A percentile compares a stretch with the other conserved stretches of the same genome.
Conservation (phyloP, 2,797 vertebrate species). For the Manis javanica region DNA sequence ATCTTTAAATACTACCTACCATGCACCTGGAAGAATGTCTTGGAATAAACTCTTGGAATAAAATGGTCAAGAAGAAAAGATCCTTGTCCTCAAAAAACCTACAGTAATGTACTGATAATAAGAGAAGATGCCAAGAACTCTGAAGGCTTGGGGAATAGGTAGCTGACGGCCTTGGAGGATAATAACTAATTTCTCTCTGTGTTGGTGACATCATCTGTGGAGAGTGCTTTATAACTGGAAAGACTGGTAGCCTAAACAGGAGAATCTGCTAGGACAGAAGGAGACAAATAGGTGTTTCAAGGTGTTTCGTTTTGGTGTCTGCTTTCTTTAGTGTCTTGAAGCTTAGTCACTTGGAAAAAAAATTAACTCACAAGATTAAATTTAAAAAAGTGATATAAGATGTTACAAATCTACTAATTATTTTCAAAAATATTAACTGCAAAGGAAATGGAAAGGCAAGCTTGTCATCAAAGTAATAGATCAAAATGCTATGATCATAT, state of each 20-base stretch:
- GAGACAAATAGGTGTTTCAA: not conserved
- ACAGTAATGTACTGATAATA: not conserved
- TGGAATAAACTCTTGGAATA: not conserved
- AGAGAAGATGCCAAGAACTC: not conserved
- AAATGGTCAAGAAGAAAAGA: not conserved
- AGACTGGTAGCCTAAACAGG: not conserved
- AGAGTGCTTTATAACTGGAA: not conserved
- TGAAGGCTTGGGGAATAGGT: not conserved
- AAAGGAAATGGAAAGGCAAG: not conserved
- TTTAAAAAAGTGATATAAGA: not conserved
- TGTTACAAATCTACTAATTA: not conserved
- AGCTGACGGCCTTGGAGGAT: not conserved
- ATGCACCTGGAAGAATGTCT: not conserved
- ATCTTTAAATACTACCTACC: not conserved
- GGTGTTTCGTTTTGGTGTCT: not conserved
- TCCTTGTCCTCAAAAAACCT: not conserved
- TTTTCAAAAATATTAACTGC: not conserved
- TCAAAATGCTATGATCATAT: not conserved
- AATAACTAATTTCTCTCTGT: not conserved
- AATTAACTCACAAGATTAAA: not conserved
- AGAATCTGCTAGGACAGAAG: not conserved
- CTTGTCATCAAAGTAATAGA: not conserved
- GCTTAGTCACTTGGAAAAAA: not conserved
- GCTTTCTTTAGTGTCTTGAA: not conserved
- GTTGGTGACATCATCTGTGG: not conserved